Evolutionary conservation across 92 coral and sea anemone genomes (phyloP).

Genomic region (Palythoa caribaeorum): DNA sequence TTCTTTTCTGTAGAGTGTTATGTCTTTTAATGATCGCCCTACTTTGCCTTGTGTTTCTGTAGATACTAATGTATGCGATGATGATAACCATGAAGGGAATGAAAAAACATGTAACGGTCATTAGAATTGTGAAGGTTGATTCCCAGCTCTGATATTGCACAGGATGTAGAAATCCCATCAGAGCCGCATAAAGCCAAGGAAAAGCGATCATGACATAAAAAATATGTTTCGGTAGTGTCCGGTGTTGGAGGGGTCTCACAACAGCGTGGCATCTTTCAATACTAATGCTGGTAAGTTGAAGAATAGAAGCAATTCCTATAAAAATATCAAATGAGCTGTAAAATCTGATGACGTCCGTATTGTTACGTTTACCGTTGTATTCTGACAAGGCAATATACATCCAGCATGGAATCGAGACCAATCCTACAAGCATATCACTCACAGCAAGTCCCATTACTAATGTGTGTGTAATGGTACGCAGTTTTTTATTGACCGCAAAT

Average conservation of each 20-base stretch:
- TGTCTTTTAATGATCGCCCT: slow-evolving; percentile 50
- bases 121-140: slow-evolving; percentile 72
- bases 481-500: slow-evolving; percentile 76
- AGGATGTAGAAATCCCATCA: slow-evolving; percentile 78
- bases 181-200: slow-evolving; percentile 80
- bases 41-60: slow-evolving; percentile 54
- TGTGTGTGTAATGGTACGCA: slow-evolving; percentile 81
- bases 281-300: slow-evolving; percentile 88
- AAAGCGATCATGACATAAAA: slow-evolving; percentile 73
- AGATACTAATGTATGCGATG: slow-evolving; percentile 73
- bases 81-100: slow-evolving; percentile 74
- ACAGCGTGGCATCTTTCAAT: slow-evolving; percentile 90
- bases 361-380: slow-evolving; percentile 51
- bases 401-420: slow-evolving; percentile 91
- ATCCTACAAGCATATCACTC: slow-evolving; percentile 83
- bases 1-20: slow-evolving; percentile 47
- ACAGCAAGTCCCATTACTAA: slow-evolving; percentile 80
- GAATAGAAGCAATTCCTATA: slow-evolving; percentile 87
- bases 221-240: slow-evolving; percentile 67
- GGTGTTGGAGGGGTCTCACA: slow-evolving; percentile 84
- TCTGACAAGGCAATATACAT: slow-evolving; percentile 61
- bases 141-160: slow-evolving; percentile 79
- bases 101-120: slow-evolving; percentile 77
- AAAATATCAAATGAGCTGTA: slow-evolving; percentile 85
- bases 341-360: slow-evolving; percentile 57